Base-by-base conservation (phyloP, 2,797 vertebrate genomes). In the Falco berigora region DNA sequence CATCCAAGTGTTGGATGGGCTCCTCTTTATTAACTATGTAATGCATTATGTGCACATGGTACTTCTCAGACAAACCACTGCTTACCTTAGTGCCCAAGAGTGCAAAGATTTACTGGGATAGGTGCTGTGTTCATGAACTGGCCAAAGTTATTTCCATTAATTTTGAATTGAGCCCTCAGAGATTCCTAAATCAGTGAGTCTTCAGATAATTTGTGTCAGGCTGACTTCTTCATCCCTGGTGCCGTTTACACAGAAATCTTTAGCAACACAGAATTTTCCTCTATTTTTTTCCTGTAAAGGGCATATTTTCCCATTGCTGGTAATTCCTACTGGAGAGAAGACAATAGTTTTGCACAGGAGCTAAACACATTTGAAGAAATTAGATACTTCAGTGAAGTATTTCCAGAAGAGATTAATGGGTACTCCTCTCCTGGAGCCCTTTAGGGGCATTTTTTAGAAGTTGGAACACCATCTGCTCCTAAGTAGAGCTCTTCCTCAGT, bases 391-490 rank as follows among this genome's bases (percentile, higher is more conserved):
- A 4, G n/a, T 67, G 61, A 94, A 95, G 59, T 73, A 67, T 71
- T 85, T 96, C 49, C 84, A 87, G 55, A 63, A 85, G 59, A 90
- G 47, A 90, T 71, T 67, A 90, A 79, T 14, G 71, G 50, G 23
- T 88, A 64, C 53, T 92, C 59, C 46, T 80, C 55, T 86, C 80
- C 62, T 90, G 62, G 86, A 86, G 79, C 66, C 86, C 85, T 93
- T 92, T 19, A 88, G 75, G 74, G 58, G 49, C 36, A 84, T 66
- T 86, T 94, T 94, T 82, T 14, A 90, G 77, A 92, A 91, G 76
- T 7, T 89, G 68, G 74, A 93, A 95, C 84, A 95, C 88, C 86
- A 95, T 94, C 95, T 97, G 94, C 74, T 97, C 42, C 80, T 72
- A 61, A 92, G 49, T 5, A 83, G 86, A 94, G 67, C 75, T 89